Base-by-base conservation (phyloP, 1,140 invertebrate genomes). In the Coenobita brevimanus region DNA sequence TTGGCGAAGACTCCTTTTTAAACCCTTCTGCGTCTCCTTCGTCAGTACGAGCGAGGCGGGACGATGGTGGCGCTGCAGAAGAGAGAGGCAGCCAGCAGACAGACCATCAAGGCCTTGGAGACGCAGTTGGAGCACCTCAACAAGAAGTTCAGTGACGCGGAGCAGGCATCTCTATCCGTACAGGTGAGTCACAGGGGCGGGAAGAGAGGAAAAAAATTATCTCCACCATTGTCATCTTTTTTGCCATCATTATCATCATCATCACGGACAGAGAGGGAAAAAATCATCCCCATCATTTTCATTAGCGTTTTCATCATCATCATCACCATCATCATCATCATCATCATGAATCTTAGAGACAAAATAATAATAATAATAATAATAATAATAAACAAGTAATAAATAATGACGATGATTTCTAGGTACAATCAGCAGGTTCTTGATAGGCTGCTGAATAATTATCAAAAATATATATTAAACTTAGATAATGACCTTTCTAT, bases 21-120 rank as follows among this genome's bases (percentile, higher is more conserved):
- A 10, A 15, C 67, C 41, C 67, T 10, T n/a, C 30, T 43, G 13
- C 41, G 15, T 50, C 50, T 27, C 27, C 21, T 24, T 41, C n/a
- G 10, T n/a, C 80, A 82, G 80, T 82, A 82, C 24, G 80, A 82
- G 62, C 62, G 80, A 41, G 80, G 80, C 6, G 80, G 62, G 3
- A 82, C 80, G 15, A 17, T 82, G 41, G 80, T 82, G 1, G 64
- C 80, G 15, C 64, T 82, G 0, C 80, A 82, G 80, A 82, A 82
- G 64, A 43, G 62, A 21, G 80, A 82, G 62, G 43, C 62, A 8
- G 80, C 80, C 36, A 41, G 50, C n/a, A 82, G 67, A 38, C 80
- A 82, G 15, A 82, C 80, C 0, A 82, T 82, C 64, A 82, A 82
- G 24, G 80, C 80, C 10, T 27, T 71, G 27, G 64, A 82, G 24